Percentiles rank a stretch among this genome's conserved stretches.
phyloP scores from a whole-genome alignment of 53 echinoderm and acorn worm species.

The Paelopatides confundens region DNA sequence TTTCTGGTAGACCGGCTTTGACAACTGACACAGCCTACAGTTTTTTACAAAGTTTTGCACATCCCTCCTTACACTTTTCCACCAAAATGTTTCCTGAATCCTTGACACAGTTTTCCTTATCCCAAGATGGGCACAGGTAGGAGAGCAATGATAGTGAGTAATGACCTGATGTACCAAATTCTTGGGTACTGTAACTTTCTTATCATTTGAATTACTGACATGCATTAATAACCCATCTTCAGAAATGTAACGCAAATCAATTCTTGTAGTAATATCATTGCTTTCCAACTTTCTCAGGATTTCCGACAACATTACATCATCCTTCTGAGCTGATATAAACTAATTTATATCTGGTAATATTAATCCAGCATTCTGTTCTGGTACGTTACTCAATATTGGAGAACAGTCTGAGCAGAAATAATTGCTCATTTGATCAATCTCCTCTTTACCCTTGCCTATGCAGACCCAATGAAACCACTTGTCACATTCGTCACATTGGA shows the following conservation, averaged over 20 bases:
- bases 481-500: conserved; percentile 50
- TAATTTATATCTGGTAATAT: conserved; percentile 1
- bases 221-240: neutral
- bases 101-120: neutral
- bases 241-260: neutral
- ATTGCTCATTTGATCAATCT: neutral
- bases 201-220: too few species aligned
- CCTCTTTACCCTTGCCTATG: neutral
- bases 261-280: too few species aligned
- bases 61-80: neutral
- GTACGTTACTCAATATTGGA: too few species aligned
- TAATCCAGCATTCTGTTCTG: too few species aligned
- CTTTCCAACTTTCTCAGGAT: neutral
- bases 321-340: neutral
- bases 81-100: conserved; percentile 28
- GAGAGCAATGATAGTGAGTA: neutral
- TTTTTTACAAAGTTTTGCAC: conserved; percentile 43
- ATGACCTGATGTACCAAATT: conserved; percentile 24
- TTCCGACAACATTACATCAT: neutral
- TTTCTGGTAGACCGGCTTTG: conserved; percentile 60
- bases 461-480: neutral
- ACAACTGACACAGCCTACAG: conserved; percentile 47
- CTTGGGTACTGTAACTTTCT: conserved; percentile 21
- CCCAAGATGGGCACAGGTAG: conserved; percentile 10
- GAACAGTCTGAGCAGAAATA: neutral